Percentiles rank a stretch among this genome's conserved stretches.
These are phyloP conservation scores for Henricia sp. DNA, from an alignment of 53 echinoderm and acorn worm species.

Conservation along the genomic window DNA sequence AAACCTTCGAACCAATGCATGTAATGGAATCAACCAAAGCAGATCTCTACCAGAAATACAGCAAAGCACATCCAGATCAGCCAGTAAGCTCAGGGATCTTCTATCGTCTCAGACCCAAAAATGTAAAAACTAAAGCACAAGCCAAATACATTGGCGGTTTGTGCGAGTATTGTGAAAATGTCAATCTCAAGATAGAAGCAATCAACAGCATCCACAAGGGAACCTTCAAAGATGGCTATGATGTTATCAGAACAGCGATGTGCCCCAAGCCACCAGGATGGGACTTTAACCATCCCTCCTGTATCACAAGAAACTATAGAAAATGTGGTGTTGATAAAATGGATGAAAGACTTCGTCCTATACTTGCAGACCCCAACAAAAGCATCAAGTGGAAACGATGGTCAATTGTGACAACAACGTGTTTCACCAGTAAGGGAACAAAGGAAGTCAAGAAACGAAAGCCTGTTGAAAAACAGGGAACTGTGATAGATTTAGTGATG, in stretches of 20 bases:
- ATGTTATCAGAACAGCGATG: conserved; percentile 30
- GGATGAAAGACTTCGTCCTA: conserved; percentile 18
- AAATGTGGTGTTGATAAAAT: conserved; percentile 58
- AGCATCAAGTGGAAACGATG: conserved; percentile 41
- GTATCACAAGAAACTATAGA: conserved; percentile 46
- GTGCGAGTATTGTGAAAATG: conserved; percentile 75
- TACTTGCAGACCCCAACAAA: conserved; percentile 1
- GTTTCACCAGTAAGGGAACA: conserved; percentile 14
- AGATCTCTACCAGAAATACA: conserved; percentile 38
- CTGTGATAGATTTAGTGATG: neutral
- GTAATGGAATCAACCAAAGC: conserved; percentile 40
- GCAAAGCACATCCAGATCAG: conserved; percentile 38
- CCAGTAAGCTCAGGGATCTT: conserved; percentile 42
- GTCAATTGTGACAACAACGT: conserved; percentile 19
- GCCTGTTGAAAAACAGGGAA: neutral
- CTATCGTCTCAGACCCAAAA: conserved; percentile 48
- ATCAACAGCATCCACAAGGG: conserved; percentile 48
- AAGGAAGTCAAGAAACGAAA: conserved; percentile 34
- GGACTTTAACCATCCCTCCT: conserved; percentile 44
- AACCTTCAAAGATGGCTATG: conserved; percentile 44
- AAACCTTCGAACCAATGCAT: conserved; percentile 32
- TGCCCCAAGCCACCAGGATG: conserved; percentile 33
- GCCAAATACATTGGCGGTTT: conserved; percentile 68
- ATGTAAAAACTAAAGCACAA: conserved; percentile 48
- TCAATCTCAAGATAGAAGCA: conserved; percentile 50